Evolutionary conservation across 2,888 invertebrate genomes (phyloP), one percentile per base, ranked within the genome.

Genomic region (Diaphora mendica): DNA sequence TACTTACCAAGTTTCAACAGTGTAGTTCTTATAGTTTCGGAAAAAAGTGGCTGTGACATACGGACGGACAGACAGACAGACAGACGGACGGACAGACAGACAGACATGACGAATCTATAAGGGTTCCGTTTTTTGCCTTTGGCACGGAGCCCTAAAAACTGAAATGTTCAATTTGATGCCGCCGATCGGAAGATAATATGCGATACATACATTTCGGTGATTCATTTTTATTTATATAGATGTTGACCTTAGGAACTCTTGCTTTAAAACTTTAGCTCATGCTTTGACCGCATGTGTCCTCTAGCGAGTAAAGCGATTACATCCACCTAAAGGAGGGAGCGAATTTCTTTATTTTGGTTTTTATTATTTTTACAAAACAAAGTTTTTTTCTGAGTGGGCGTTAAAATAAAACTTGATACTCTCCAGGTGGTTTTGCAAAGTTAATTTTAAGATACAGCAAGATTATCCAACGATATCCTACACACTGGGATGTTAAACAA

Each of bases 221-320:
- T 33, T 33, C 33, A 33, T 33, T 33, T 33, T 33, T 33, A 33
- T 33, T 33, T 33, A 33, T 33, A 33, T 33, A 33, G 3, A 35
- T n/a, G 55, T 55, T 26, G 26, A 59, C 15, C 26, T 3, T 59
- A 26, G n/a, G 9, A 59, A 59, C 55, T 13, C 55, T n/a, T 26
- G 26, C 13, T 26, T n/a, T 59, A n/a, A 11, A 51, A 23, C 7
- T 8, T 8, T 9, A 23, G 51, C 23, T 51, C 51, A 51, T 51
- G 55, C 55, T 59, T 59, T 26, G 59, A 26, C 59, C 59, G 59
- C n/a, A 26, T 59, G 26, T 59, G 59, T 59, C 59, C 59, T 59
- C 26, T 59, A 59, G 59, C 26, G 26, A 26, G 26, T 26, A 59
- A 1, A 59, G 13, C 26, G 26, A 15, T 59, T 59, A 59, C 59